Evolutionary conservation across 2,113 vertebrate species (phyloP).

Genomic region (Triplophysa siluroides): DNA sequence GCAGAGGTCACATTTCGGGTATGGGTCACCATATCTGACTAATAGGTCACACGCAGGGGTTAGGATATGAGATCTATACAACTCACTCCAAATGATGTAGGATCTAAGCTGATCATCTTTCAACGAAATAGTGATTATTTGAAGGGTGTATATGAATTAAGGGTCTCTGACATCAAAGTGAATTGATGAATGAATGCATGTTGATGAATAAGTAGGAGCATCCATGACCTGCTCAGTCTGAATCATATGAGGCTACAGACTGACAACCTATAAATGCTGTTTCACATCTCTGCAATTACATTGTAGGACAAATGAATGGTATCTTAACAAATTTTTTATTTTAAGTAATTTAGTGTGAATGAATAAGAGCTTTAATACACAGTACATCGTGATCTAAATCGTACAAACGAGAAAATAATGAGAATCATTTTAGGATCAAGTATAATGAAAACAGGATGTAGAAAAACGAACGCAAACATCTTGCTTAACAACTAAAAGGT

Average conservation of each 20-base stretch:
- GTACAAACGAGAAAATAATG: neutral
- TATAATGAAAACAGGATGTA: too few relatives aligned
- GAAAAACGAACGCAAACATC: neutral
- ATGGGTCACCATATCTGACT: too few relatives aligned
- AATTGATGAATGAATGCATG: neutral
- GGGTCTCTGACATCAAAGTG: neutral
- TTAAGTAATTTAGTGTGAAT: neutral
- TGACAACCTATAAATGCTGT: neutral
- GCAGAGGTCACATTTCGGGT: too few relatives aligned
- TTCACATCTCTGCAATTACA: neutral
- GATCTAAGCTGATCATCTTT: too few relatives aligned
- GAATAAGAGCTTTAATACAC: neutral
- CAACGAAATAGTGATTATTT: too few relatives aligned
- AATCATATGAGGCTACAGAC: constrained; percentile 20
- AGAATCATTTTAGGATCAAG: too few relatives aligned
- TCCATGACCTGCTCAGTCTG: neutral
- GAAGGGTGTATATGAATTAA: neutral
- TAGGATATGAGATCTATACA: too few relatives aligned
- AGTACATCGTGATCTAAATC: neutral
- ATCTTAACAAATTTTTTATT: neutral
- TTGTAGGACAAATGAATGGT: neutral
- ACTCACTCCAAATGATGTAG: too few relatives aligned
- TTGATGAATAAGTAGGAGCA: neutral
- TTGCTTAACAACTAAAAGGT: neutral
- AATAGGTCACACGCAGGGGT: neutral